These are phyloP conservation scores for Papilio dardanus DNA, from an alignment of 1,140 invertebrate species.

Conservation along the genomic window DNA sequence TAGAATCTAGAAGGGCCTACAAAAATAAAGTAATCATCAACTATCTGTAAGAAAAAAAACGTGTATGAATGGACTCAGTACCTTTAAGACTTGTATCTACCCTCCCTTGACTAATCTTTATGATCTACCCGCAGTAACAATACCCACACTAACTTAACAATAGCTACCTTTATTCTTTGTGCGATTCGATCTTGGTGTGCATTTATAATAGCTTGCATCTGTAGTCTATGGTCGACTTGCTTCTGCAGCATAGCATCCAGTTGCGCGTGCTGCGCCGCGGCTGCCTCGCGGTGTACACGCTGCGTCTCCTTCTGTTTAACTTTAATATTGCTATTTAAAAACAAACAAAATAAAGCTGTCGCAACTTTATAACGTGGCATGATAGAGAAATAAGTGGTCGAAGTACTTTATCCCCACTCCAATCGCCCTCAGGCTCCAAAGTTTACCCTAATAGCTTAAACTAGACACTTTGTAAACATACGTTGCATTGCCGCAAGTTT, in stretches of 20 bases:
- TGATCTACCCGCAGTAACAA: neutral
- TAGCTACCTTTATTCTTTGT: slow-evolving; percentile 72
- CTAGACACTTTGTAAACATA: slow-evolving; percentile 45
- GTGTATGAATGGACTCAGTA: neutral
- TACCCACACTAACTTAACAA: neutral
- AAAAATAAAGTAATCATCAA: neutral
- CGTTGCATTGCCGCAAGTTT: slow-evolving; percentile 76
- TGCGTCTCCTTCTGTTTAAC: slow-evolving; percentile 76
- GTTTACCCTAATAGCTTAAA: neutral
- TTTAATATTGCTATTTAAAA: slow-evolving; percentile 41
- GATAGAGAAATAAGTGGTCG: neutral
- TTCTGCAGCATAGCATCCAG: slow-evolving; percentile 69
- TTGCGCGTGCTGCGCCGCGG: slow-evolving; percentile 67
- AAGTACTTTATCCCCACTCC: too few relatives aligned
- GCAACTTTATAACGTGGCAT: neutral
- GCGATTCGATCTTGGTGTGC: slow-evolving; percentile 78
- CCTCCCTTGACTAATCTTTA: neutral
- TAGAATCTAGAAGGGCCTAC: slow-evolving; percentile 63
- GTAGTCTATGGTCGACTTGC: slow-evolving; percentile 67
- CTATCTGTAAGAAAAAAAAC: neutral
- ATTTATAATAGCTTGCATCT: slow-evolving; percentile 77
- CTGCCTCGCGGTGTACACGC: slow-evolving; percentile 72
- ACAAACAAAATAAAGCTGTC: slow-evolving; percentile 4
- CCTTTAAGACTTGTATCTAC: neutral
- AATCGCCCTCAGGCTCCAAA: neutral